A percentile compares a stretch with the other conserved stretches of the same genome.
Evolutionary conservation across 2,888 invertebrate species (phyloP).

Genomic region (Erebia aethiops): DNA sequence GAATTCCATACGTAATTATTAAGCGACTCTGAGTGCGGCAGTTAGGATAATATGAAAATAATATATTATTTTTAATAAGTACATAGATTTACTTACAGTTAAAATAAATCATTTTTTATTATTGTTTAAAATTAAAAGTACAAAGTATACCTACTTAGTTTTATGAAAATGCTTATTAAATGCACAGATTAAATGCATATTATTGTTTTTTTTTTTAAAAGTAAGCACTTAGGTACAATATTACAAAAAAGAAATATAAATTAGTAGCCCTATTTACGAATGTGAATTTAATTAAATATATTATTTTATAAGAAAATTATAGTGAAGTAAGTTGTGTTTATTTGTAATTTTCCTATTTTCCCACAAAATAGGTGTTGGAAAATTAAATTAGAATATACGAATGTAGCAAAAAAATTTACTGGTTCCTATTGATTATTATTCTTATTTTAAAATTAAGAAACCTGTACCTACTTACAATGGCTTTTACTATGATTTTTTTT

Average conservation of each 20-base stretch:
- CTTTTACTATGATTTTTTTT: neutral
- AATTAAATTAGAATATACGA: neutral
- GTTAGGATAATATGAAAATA: too few species aligned
- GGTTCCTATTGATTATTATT: slow-evolving; percentile 14
- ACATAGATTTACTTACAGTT: too few species aligned
- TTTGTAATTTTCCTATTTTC: neutral
- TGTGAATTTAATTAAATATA: neutral
- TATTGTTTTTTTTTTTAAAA: too few species aligned
- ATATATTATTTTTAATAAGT: too few species aligned
- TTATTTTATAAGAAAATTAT: neutral
- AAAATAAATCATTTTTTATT: too few species aligned
- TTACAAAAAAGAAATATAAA: neutral
- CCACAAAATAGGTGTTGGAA: neutral
- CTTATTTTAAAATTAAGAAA: neutral
- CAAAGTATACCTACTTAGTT: neutral
- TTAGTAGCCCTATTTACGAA: neutral
- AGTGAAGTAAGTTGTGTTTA: neutral
- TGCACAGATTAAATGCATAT: too few species aligned
- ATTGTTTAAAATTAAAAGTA: too few species aligned
- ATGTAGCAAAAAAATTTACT: neutral
- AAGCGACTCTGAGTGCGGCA: too few species aligned
- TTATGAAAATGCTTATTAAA: neutral
- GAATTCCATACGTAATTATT: too few species aligned
- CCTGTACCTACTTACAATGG: too few species aligned
- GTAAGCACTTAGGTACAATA: neutral